Base-by-base conservation (phyloP, 2,113 vertebrate species). In the Pelusios castaneus region DNA sequence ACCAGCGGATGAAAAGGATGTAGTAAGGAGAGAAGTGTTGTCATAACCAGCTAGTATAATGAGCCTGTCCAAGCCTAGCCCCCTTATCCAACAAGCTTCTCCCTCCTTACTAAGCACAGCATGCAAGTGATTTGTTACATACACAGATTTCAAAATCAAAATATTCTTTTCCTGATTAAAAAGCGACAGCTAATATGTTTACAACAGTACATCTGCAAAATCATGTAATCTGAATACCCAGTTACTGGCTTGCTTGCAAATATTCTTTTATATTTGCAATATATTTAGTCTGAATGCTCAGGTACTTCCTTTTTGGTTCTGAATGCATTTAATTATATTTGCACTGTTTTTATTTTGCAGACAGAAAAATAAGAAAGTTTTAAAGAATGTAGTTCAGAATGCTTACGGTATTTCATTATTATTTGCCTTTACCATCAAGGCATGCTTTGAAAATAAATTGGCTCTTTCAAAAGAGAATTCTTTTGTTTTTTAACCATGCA, bases 401-500 rank as follows among this genome's bases (percentile, higher is more conserved):
- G 78, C 6, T 29, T 70, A 55, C n/a, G 13, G 34, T 34, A n/a
- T 67, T 67, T 67, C 17, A 67, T 67, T 67, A 67, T 67, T 38
- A n/a, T 34, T 41, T 5, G 14, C 3, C 43, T 80, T 5, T 31
- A 5, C 4, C 77, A 22, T 19, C 4, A 41, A n/a, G 67, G 43
- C 92, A 25, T 82, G 12, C 5, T 82, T n/a, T 25, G 87, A 34
- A 19, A 34, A 5, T 45, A 14, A 85, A 89, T 31, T 55, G 75
- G 16, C 12, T 25, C 56, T 14, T 88, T 92, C 19, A 88, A 31
- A 84, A 92, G 31, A 10, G 22, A 67, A 10, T 51, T 76, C 19
- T 7, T 75, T 84, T 77, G 2, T 73, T 89, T 24, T 34, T 0
- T 1, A 16, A 1, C 49, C 3, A 0, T 9, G 3, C 3, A 22